Evolutionary conservation across 1,140 invertebrate genomes (phyloP).

Genomic region (Heterodera carotae): DNA sequence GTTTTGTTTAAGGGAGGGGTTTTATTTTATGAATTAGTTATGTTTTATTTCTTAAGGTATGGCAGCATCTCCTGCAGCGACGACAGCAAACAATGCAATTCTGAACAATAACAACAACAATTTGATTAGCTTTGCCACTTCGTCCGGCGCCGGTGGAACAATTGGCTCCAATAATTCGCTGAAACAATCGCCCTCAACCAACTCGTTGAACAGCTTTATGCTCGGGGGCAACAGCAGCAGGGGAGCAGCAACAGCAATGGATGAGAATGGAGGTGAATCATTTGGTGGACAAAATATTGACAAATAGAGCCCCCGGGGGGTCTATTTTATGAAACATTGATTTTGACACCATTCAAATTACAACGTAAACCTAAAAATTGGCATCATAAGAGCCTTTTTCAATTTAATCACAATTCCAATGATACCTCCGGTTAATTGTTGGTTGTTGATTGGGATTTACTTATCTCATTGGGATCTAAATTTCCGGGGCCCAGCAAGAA

Average conservation of each 20-base stretch:
- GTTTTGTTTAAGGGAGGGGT: no score
- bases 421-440: no score
- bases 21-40: not conserved
- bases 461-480: no score
- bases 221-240: not conserved
- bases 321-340: no score
- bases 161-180: not conserved
- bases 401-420: no score
- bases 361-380: no score
- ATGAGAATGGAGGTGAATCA: not conserved
- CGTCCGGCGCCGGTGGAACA: not conserved
- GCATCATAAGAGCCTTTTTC: no score
- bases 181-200: slow-evolving; percentile 7
- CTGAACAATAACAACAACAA: not conserved
- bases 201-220: slow-evolving; percentile 2
- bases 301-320: no score
- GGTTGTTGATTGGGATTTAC: no score
- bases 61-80: not conserved
- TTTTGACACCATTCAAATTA: no score
- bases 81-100: not conserved
- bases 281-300: no score
- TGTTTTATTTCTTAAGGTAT: not conserved
- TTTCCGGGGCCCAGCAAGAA: no score
- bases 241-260: not conserved
- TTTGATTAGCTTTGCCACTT: not conserved